Base-by-base conservation (phyloP, 2,797 vertebrate species). In the Hemibagrus guttatus region DNA sequence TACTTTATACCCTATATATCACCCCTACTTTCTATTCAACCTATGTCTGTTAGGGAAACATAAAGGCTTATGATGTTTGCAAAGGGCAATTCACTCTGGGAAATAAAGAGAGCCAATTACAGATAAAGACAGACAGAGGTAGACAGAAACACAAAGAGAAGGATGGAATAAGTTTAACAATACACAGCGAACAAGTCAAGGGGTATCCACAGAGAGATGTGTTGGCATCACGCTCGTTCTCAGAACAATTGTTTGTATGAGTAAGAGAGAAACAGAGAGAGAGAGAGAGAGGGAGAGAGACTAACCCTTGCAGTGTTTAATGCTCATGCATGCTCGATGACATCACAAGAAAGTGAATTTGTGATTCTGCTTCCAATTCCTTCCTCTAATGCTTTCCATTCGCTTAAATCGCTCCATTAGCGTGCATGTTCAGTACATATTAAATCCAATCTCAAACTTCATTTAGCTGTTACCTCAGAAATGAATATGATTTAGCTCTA, bases 321-420 rank as follows among this genome's bases (percentile, higher is more conserved):
- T 69, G 54, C 75, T 61, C 84, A 23, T 82, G 61, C 84, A 58
- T 66, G 61, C 63, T 78, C 42, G 4, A 69, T 85, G 84, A 86
- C 85, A 86, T 86, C 85, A 86, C 66, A 86, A 58, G 85, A 63
- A 82, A 19, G 78, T 75, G 56, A 81, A 83, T 66, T 52, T 52
- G 61, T n/a, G 31, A 81, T 72, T 80, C 69, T 81, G 83, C 61
- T 88, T 85, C 64, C 74, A 85, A 82, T 78, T 83, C 56, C 78
- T 85, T 52, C n/a, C 69, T 42, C 78, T 56, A 69, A 52, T 39
- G 28, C 83, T 74, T 74, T 74, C 68, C 63, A 54, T 69, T 35
- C 17, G 19, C 28, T 79, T 54, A 11, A 5, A 21, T 61, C 6
- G 12, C 35, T 63, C 76, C 35, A 61, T 86, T 86, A 86, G 7